phyloP scores from a whole-genome alignment of 2,797 vertebrate genomes.

The Erithacus rubecula region DNA sequence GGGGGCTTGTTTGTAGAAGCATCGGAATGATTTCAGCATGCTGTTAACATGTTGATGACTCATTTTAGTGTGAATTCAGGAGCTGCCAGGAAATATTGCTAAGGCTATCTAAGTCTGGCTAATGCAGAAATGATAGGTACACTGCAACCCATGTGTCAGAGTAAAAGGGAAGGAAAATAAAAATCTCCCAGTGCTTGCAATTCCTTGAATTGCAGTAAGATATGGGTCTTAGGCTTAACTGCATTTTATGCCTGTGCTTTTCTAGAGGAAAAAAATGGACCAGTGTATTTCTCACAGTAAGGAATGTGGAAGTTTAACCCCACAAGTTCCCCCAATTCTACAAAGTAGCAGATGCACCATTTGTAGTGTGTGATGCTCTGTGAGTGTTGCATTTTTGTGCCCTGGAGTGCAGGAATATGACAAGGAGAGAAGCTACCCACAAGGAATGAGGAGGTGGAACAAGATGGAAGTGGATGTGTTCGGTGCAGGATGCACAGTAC shows the following conservation, averaged over 20 bases:
- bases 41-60: conserved; percentile 39
- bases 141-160: neutral
- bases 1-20: conserved; percentile 37
- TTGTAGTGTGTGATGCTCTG: neutral
- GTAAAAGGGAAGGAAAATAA: neutral
- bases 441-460: neutral
- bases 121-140: conserved; percentile 11
- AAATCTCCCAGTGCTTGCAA: neutral
- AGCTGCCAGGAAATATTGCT: conserved; percentile 20
- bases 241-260: neutral
- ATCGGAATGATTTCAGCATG: neutral
- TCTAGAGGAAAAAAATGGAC: neutral
- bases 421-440: neutral
- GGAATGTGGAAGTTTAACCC: neutral
- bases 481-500: neutral
- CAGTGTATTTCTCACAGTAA: neutral
- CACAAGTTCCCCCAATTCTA: neutral
- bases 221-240: neutral
- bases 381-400: neutral
- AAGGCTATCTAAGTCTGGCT: neutral
- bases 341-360: neutral
- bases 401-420: neutral
- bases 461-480: neutral
- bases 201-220: neutral
- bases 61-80: conserved; percentile 16